Evolutionary conservation across 2,888 invertebrate species (phyloP).

Genomic region (Stegana nigrithorax): DNA sequence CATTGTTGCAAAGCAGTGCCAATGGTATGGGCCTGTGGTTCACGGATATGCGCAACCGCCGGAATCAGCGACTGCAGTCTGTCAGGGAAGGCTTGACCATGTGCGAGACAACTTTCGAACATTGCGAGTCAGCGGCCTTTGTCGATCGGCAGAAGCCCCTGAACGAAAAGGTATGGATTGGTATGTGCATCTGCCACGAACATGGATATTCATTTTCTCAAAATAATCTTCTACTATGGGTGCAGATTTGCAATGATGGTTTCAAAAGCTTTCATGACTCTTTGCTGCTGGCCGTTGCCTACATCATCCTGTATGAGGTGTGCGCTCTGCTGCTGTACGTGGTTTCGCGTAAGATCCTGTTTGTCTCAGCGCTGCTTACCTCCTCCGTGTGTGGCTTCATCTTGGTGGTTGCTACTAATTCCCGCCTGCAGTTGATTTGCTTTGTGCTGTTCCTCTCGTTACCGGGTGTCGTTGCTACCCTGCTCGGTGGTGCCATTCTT

Average conservation of each 20-base stretch:
- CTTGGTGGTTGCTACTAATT: constrained; percentile 29
- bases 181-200: no score
- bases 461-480: constrained; percentile 38
- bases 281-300: constrained; percentile 36
- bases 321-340: constrained; percentile 36
- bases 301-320: constrained; percentile 35
- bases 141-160: not conserved
- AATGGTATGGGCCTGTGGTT: constrained; percentile 50
- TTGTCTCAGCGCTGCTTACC: constrained; percentile 33
- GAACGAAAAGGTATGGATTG: not conserved
- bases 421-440: constrained; percentile 24
- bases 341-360: constrained; percentile 37
- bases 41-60: constrained; percentile 43
- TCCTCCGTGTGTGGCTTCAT: constrained; percentile 34
- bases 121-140: not conserved
- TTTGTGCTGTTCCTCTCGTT: constrained; percentile 38
- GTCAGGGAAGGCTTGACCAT: constrained; percentile 27
- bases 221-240: constrained; percentile 23
- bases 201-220: not conserved
- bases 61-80: constrained; percentile 34
- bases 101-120: constrained; percentile 30
- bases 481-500: constrained; percentile 42
- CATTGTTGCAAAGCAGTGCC: constrained; percentile 39
- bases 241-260: constrained; percentile 40
- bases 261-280: constrained; percentile 42